Evolutionary conservation across 2,888 invertebrate genomes (phyloP).

Genomic region (Trichogramma evanescens): DNA sequence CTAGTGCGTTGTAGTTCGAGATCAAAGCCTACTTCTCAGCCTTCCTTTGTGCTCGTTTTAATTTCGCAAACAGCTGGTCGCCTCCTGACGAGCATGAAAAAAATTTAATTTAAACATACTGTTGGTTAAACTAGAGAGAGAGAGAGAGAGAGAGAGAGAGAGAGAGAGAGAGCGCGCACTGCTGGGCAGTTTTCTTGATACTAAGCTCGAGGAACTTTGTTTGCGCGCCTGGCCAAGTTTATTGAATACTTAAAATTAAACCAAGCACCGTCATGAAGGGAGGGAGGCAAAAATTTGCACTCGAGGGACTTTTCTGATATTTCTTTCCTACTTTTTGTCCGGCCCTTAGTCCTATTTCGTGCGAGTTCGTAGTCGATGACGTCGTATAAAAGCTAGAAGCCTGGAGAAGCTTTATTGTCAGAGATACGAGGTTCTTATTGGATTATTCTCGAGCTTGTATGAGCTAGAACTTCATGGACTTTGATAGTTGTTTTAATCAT

Average conservation of each 20-base stretch:
- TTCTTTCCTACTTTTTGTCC: neutral
- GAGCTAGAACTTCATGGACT: too few relatives aligned
- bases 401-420: too few relatives aligned
- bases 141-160: too few relatives aligned
- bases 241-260: conserved; percentile 16
- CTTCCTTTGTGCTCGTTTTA: conserved; percentile 1
- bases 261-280: neutral
- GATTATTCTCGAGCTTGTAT: too few relatives aligned
- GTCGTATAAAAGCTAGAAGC: too few relatives aligned
- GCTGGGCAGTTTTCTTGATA: conserved; percentile 4
- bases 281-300: neutral
- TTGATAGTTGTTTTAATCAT: too few relatives aligned
- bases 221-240: neutral
- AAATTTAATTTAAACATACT: conserved; percentile 21
- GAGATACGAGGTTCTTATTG: too few relatives aligned
- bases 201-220: neutral
- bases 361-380: too few relatives aligned
- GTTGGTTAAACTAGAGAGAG: neutral
- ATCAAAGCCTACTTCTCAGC: too few relatives aligned
- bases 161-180: neutral
- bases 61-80: neutral
- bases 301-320: neutral
- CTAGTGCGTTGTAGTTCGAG: too few relatives aligned
- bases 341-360: neutral
- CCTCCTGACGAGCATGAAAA: neutral